Conservation (phyloP, 2,797 vertebrate species). For the Chaetophractus vellerosus region DNA sequence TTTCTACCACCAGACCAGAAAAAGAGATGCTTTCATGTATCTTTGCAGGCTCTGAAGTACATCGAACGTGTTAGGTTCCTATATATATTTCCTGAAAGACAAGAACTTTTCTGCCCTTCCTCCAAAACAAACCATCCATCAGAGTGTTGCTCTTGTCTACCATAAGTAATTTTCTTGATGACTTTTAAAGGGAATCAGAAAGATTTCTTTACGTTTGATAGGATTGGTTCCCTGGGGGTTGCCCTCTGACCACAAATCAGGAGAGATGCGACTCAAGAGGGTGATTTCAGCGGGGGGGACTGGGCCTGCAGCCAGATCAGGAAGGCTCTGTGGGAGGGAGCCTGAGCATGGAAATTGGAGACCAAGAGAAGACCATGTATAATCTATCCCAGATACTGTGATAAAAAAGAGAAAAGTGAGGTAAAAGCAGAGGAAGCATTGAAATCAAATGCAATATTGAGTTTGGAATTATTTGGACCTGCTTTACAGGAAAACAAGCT, state of each 20-base stretch:
- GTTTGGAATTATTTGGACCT: not conserved
- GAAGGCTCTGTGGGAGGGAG: conserved; percentile 29
- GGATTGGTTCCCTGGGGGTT: conserved; percentile 49
- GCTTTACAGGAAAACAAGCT: conserved; percentile 29
- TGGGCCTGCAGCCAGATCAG: conserved; percentile 32
- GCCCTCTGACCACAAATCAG: conserved; percentile 68
- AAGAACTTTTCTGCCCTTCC: conserved; percentile 11
- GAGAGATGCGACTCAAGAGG: conserved; percentile 55
- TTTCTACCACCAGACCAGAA: not conserved
- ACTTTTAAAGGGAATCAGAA: conserved; percentile 65
- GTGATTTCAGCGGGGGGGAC: conserved; percentile 48
- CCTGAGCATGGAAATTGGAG: not conserved
- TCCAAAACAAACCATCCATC: conserved; percentile 31
- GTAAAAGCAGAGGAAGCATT: not conserved
- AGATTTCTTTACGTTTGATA: conserved; percentile 46
- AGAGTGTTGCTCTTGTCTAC: conserved; percentile 58
- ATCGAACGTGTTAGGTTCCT: conserved; percentile 45
- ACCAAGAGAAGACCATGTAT: not conserved
- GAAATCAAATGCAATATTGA: not conserved
- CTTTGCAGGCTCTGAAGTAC: conserved; percentile 5
- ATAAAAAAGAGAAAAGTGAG: not conserved
- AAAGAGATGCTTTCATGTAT: conserved; percentile 25
- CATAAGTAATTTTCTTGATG: conserved; percentile 40
- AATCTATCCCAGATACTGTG: not conserved
- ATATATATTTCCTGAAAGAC: conserved; percentile 49